Evolutionary conservation across 2,113 vertebrate genomes (phyloP).

Genomic region (Aldabrachelys gigantea): DNA sequence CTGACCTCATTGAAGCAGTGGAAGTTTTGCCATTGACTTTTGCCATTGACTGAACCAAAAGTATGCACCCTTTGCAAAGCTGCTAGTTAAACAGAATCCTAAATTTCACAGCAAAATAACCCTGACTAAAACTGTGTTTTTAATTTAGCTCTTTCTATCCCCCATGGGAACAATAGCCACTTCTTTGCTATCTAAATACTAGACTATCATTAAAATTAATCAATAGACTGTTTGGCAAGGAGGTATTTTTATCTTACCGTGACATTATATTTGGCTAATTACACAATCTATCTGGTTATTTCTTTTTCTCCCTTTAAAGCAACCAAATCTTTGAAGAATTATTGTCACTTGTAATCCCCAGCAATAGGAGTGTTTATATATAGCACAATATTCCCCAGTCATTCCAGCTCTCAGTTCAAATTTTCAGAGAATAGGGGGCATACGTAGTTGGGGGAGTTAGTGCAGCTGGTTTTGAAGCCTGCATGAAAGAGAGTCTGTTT

Average conservation of each 20-base stretch:
- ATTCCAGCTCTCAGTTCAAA: background rate
- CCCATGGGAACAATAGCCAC: background rate
- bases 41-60: background rate
- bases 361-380: background rate
- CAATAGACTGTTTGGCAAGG: background rate
- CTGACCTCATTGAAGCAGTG: background rate
- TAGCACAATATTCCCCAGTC: background rate
- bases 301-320: background rate
- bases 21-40: background rate
- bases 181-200: background rate
- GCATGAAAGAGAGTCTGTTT: background rate
- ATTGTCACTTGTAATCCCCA: background rate
- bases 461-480: background rate
- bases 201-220: background rate
- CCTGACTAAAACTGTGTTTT: background rate
- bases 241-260: background rate
- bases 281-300: background rate
- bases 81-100: background rate
- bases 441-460: background rate
- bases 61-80: background rate
- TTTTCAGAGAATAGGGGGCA: background rate
- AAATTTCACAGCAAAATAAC: background rate
- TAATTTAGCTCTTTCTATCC: background rate
- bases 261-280: background rate
- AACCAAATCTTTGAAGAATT: background rate